Evolutionary conservation across 1,140 invertebrate genomes (phyloP), one percentile per base, ranked within the genome.

Genomic region (Nebria ingens): DNA sequence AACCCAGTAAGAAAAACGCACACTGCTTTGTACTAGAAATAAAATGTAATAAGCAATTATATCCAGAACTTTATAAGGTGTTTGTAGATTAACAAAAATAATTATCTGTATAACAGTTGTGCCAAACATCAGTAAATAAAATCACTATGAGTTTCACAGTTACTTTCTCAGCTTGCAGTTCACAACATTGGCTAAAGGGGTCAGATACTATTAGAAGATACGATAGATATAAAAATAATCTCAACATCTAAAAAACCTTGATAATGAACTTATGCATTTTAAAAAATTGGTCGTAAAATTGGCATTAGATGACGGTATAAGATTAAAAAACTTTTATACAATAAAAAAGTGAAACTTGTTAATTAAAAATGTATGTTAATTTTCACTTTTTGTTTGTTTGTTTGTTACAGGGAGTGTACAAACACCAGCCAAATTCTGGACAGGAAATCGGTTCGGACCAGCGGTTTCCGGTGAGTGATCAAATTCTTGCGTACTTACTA

Each of bases 321-420:
- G 25, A n/a, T n/a, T 34, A 45, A 45, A 11, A 45, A 17, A 45
- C n/a, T n/a, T n/a, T n/a, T n/a, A n/a, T n/a, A n/a, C 15, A 45
- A 45, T 45, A 45, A 45, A n/a, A n/a, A 45, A 45, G 40, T 45
- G 40, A 45, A 45, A 45, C 40, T 45, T 9, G 17, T 17, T 17
- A 45, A 45, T 45, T 45, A 45, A 12, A 45, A 12, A 45, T 4
- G 6, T 11, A 12, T 45, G 6, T 34, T 34, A 9, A 34, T 34
- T 34, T 9, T 34, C n/a, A 34, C n/a, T 34, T 9, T 45, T 45
- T 9, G 9, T 4, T 45, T 45, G 17, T 12, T 45, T 45, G 9
- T 45, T 17, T 45, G 9, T 45, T 45, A 45, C 40, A 45, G 40
- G 15, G 6, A 11, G 40, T 45, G 40, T 17, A 45, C 17, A 45